phyloP scores from a whole-genome alignment of 1,140 invertebrate species.

The Drosophila jambulina region DNA sequence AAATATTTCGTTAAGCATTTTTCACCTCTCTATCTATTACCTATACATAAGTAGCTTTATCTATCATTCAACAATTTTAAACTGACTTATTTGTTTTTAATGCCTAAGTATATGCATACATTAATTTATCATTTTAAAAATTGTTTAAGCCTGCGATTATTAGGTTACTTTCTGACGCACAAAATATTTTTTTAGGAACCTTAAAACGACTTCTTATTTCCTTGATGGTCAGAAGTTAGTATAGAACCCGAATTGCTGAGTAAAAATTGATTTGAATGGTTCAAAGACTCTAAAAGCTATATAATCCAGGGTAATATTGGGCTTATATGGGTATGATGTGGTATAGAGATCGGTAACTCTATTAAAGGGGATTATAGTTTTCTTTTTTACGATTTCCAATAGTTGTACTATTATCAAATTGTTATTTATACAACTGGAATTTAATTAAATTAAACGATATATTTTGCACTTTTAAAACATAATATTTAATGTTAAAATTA shows the following conservation, averaged over 20 bases:
- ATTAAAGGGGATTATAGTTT: too few species aligned
- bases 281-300: too few species aligned
- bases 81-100: background rate
- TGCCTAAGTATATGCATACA: background rate
- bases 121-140: background rate
- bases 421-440: too few species aligned
- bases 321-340: background rate
- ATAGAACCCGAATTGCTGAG: background rate
- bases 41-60: background rate
- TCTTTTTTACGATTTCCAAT: too few species aligned
- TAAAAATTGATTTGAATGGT: background rate
- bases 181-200: background rate
- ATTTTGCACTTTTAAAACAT: background rate
- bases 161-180: background rate
- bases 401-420: too few species aligned
- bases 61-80: background rate
- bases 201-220: background rate
- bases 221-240: constrained; percentile 5
- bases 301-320: background rate
- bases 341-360: background rate
- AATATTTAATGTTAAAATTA: background rate
- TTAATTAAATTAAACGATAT: too few species aligned
- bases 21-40: too few species aligned
- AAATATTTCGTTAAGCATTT: background rate
- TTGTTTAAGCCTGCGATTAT: background rate